A percentile compares a stretch with the other conserved stretches of the same genome.
These are phyloP conservation scores for Radopholus similis DNA, from an alignment of 1,140 invertebrate genomes.

Conservation along the genomic window DNA sequence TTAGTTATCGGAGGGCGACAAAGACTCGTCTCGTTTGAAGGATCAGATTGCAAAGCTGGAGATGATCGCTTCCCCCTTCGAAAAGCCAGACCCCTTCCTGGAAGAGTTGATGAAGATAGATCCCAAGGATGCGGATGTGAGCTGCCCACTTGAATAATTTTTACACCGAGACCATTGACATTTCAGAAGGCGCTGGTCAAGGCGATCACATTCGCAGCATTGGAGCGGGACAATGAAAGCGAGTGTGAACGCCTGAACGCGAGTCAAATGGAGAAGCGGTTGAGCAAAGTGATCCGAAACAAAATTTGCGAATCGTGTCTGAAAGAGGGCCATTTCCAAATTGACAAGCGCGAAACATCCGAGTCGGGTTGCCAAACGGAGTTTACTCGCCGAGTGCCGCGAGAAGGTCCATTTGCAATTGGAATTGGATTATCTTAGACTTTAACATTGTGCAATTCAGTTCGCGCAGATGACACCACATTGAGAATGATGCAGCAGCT, in stretches of 20 bases:
- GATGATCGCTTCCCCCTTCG: slow-evolving; percentile 24
- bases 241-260: background rate
- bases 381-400: slow-evolving; percentile 14
- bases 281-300: slow-evolving; percentile 9
- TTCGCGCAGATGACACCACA: slow-evolving; percentile 19
- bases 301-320: slow-evolving; percentile 19
- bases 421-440: background rate
- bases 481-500: slow-evolving; percentile 23
- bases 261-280: background rate
- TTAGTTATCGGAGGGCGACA: slow-evolving; percentile 20
- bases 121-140: slow-evolving; percentile 18
- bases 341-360: slow-evolving; percentile 19
- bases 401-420: slow-evolving; percentile 19
- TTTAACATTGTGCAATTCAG: background rate
- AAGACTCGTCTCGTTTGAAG: slow-evolving; percentile 15
- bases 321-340: slow-evolving; percentile 13
- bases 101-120: slow-evolving; percentile 17
- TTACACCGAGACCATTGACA: background rate
- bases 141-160: background rate
- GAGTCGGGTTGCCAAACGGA: slow-evolving; percentile 34
- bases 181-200: slow-evolving; percentile 18
- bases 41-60: slow-evolving; percentile 18
- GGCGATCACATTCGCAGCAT: slow-evolving; percentile 2
- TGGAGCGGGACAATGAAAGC: slow-evolving; percentile 14
- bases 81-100: slow-evolving; percentile 13